Percentiles rank a stretch among this genome's conserved stretches.
Conservation (phyloP, 2,888 invertebrate species). For the Orthosia incerta region DNA sequence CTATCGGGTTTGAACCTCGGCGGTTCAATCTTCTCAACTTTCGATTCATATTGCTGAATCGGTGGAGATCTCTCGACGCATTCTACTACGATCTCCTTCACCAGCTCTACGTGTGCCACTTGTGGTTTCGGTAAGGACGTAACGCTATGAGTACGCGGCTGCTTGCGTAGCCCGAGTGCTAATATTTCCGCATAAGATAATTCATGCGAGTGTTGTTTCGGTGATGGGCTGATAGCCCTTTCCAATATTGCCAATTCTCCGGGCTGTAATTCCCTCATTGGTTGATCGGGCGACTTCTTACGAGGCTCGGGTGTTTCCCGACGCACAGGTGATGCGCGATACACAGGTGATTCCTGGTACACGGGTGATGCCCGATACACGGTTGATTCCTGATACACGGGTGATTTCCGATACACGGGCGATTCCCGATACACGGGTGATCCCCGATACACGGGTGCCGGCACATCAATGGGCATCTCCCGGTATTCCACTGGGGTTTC, state of each 20-base stretch:
- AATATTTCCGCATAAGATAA: conserved; percentile 94
- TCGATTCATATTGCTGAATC: conserved; percentile 71
- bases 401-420: conserved; percentile 29
- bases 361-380: conserved; percentile 40
- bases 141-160: conserved; percentile 75
- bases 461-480: conserved; percentile 64
- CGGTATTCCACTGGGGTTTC: conserved; percentile 67
- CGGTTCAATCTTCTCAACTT: conserved; percentile 69
- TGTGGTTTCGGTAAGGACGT: conserved; percentile 82
- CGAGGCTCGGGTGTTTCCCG: conserved; percentile 38
- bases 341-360: conserved; percentile 32
- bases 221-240: conserved; percentile 77
- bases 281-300: conserved; percentile 38
- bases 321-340: conserved; percentile 33
- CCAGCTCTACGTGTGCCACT: conserved; percentile 83
- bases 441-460: conserved; percentile 43
- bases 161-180: conserved; percentile 91
- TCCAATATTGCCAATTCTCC: conserved; percentile 70
- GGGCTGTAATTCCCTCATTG: conserved; percentile 61
- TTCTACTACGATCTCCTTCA: conserved; percentile 82
- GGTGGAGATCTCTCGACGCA: conserved; percentile 75
- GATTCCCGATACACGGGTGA: conserved; percentile 35
- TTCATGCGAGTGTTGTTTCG: conserved; percentile 89
- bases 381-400: conserved; percentile 36
- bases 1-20: conserved; percentile 64